These are phyloP conservation scores for Rhopalosiphum nymphaeae DNA, from an alignment of 2,888 invertebrate species.

Conservation along the genomic window DNA sequence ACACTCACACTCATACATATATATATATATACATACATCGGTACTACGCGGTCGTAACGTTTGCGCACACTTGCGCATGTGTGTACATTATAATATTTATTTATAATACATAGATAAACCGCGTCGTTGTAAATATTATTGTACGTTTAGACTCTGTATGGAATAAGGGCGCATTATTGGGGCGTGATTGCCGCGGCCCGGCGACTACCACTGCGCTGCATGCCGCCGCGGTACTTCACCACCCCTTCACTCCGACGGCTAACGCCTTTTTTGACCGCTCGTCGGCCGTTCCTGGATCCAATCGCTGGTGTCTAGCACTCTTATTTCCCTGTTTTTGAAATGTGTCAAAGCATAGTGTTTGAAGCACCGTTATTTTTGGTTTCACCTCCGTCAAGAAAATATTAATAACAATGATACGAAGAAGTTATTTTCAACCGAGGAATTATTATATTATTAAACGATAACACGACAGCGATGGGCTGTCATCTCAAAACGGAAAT, in stretches of 20 bases:
- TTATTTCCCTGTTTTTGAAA: not conserved
- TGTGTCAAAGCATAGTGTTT: not conserved
- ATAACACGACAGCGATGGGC: not conserved
- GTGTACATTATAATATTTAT: not conserved
- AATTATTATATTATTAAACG: not conserved
- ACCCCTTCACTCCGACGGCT: not conserved
- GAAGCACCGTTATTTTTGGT: not conserved
- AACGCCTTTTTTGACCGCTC: not conserved
- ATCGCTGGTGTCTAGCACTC: not conserved
- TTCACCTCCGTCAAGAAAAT: not conserved
- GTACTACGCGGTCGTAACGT: not conserved
- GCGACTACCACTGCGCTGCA: not conserved
- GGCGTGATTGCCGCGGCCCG: not conserved
- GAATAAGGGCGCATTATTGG: not conserved
- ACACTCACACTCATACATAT: too few species aligned
- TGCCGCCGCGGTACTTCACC: not conserved
- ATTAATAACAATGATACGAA: not conserved
- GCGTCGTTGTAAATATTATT: not conserved
- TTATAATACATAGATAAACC: not conserved
- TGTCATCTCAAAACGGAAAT: not conserved
- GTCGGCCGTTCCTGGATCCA: not conserved
- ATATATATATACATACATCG: too few species aligned
- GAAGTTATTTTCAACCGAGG: not conserved
- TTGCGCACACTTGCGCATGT: not conserved
- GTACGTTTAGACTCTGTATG: not conserved